phyloP scores from a whole-genome alignment of 2,888 invertebrate genomes.

The Hyposoter dolosus region DNA sequence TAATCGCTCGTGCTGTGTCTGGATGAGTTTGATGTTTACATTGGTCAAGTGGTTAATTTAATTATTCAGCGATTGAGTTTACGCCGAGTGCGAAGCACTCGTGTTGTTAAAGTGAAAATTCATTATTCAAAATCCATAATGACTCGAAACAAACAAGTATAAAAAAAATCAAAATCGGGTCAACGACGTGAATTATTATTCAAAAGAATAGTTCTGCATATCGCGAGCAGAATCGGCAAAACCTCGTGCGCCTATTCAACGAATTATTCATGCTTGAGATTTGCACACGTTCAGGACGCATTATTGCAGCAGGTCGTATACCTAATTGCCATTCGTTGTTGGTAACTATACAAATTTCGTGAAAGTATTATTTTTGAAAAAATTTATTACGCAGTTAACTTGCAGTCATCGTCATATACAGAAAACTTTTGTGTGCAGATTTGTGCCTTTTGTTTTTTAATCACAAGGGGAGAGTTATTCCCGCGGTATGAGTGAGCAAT shows the following conservation, averaged over 20 bases:
- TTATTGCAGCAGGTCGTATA: background rate
- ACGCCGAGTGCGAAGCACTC: background rate
- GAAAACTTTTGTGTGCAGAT: slow-evolving; percentile 1
- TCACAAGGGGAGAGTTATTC: slow-evolving; percentile 13
- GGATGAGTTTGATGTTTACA: background rate
- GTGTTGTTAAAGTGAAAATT: background rate
- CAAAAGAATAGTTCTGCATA: background rate
- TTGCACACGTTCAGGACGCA: background rate
- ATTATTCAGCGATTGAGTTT: background rate
- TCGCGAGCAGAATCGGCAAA: background rate
- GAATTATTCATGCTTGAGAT: background rate
- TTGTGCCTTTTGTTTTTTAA: background rate
- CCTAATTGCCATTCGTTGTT: background rate
- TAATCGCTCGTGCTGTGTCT: background rate
- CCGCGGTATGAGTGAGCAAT: background rate
- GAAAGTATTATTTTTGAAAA: slow-evolving; percentile 3
- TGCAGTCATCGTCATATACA: background rate
- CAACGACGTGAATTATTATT: background rate
- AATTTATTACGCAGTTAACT: slow-evolving; percentile 20
- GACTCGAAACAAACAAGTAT: background rate
- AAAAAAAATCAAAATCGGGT: background rate
- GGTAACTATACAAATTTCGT: background rate
- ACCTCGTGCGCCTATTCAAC: background rate
- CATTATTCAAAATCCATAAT: background rate
- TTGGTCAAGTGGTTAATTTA: background rate